Base-by-base conservation (phyloP, 2,888 invertebrate species). In the Pharmacophagus antenor region DNA sequence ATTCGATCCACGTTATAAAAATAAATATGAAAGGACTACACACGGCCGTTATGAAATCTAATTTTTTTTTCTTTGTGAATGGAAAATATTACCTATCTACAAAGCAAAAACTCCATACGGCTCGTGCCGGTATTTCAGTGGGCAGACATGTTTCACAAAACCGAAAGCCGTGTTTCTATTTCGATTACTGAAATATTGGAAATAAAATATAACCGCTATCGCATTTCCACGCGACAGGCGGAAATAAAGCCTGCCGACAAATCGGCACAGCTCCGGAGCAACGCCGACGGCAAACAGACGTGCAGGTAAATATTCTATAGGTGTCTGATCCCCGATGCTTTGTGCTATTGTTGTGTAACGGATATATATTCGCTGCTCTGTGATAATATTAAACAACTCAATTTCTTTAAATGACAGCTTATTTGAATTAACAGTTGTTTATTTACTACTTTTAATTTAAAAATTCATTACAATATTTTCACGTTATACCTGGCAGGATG, bases 231-330 rank as follows among this genome's bases (percentile, higher is more conserved):
- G 79, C 81, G 87, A 86, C 87, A 78, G 77, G 76, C 86, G 88
- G 87, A 88, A 88, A 88, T 89, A 85, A 86, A 87, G 80, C 82
- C 76, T 77, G 82, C 76, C 80, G 77, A 79, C 80, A 76, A 75
- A 78, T 77, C 77, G 74, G 74, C 74, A 69, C 65, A 64, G 66
- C 67, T 50, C 56, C 58, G 46, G 20, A 47, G 62, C 62, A 54
- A 48, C 49, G 44, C 31, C 62, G 61, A 47, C 60, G 64, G 62
- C 62, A 64, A 61, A 65, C 64, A 64, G 55, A 58, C 22, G 56
- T 21, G 47, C 46, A 61, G 60, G 60, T 61, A 56, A 56, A 61
- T 47, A 60, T 61, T 61, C 56, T 61, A 56, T 56, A 56, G 55
- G 47, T 37, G 50, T 31, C 59, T 54, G 59, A 60, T 60, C 55